Evolutionary conservation across 1,140 invertebrate genomes (phyloP).

Genomic region (Copidosoma floridanum): DNA sequence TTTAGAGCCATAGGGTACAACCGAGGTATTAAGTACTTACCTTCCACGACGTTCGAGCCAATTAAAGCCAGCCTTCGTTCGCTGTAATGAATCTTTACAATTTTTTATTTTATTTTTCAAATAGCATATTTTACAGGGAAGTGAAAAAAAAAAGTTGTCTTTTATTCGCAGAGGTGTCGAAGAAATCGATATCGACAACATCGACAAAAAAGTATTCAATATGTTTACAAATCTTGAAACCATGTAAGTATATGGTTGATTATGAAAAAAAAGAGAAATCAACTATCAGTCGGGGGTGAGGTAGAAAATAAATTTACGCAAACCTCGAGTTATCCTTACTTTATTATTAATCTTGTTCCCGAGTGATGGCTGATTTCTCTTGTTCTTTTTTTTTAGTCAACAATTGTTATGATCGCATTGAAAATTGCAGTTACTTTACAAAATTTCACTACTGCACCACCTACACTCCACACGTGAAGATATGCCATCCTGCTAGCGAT

Average conservation of each 20-base stretch:
- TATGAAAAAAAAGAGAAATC: too few species aligned
- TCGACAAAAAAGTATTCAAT: slow-evolving; percentile 59
- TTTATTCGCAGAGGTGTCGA: slow-evolving; percentile 51
- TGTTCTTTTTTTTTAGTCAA: slow-evolving; percentile 8
- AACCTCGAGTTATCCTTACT: too few species aligned
- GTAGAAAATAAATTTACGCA: too few species aligned
- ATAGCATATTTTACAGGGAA: slow-evolving; percentile 32
- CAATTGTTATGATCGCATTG: not conserved
- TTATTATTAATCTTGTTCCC: too few species aligned
- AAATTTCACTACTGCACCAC: slow-evolving; percentile 69
- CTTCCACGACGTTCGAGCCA: too few species aligned
- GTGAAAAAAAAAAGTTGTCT: slow-evolving; percentile 33
- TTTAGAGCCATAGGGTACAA: too few species aligned
- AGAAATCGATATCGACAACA: slow-evolving; percentile 59
- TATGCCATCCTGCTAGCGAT: slow-evolving; percentile 68
- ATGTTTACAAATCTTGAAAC: slow-evolving; percentile 56
- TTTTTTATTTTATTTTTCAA: not conserved
- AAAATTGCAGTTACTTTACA: slow-evolving; percentile 63
- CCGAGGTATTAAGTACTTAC: too few species aligned
- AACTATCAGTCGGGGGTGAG: too few species aligned
- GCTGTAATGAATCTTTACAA: slow-evolving; percentile 1
- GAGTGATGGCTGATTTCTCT: too few species aligned
- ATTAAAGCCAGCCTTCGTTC: too few species aligned
- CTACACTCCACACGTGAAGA: slow-evolving; percentile 62
- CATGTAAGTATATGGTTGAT: slow-evolving; percentile 48